Evolutionary conservation across 1,140 invertebrate genomes (phyloP).

Genomic region (Danaus plexippus): DNA sequence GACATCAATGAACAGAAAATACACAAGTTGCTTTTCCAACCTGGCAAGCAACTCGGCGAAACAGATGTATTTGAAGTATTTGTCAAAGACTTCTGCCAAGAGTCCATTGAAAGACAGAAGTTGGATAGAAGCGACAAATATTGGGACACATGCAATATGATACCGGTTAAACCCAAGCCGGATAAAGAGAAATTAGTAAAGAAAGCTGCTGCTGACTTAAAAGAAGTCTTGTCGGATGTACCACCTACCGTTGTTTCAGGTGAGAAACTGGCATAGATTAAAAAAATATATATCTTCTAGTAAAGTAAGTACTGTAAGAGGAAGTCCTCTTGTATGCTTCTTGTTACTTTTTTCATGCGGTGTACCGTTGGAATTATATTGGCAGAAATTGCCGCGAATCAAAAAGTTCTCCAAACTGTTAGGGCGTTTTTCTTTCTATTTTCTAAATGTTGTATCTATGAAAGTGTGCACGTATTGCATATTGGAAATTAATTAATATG

Average conservation of each 20-base stretch:
- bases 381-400: no score
- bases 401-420: no score
- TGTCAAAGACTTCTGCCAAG: slow-evolving; percentile 50
- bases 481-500: no score
- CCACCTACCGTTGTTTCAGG: slow-evolving; percentile 43
- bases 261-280: slow-evolving; percentile 12
- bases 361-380: no score
- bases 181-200: slow-evolving; percentile 29
- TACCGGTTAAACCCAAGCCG: slow-evolving; percentile 34
- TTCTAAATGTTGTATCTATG: no score
- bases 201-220: slow-evolving; percentile 32
- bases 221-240: slow-evolving; percentile 44
- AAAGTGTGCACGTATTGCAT: no score
- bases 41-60: slow-evolving; percentile 23
- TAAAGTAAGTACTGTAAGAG: no score
- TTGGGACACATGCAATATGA: slow-evolving; percentile 49
- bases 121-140: slow-evolving; percentile 40
- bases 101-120: slow-evolving; percentile 32
- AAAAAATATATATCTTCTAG: no score
- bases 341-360: no score
- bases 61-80: slow-evolving; percentile 39
- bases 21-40: slow-evolving; percentile 24
- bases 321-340: no score
- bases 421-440: no score
- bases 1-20: slow-evolving; percentile 35